phyloP scores from a whole-genome alignment of 2,797 vertebrate species.

The Pterois miles region DNA sequence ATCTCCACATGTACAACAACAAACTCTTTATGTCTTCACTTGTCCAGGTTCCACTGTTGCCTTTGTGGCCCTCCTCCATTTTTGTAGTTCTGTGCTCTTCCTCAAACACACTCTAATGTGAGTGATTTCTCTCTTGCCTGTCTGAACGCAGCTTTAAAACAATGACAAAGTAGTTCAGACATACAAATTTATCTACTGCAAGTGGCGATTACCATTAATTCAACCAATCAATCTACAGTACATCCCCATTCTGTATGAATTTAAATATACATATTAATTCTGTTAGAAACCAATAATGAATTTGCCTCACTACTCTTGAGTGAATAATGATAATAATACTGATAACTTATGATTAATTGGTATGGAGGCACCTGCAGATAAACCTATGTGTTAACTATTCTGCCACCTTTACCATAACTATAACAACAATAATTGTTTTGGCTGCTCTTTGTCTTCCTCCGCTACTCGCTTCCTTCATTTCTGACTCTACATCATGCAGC shows the following conservation, averaged over 20 bases:
- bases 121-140: not conserved
- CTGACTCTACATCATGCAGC: not conserved
- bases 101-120: not conserved
- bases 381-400: not conserved
- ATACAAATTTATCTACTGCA: not conserved
- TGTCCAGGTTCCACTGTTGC: conserved; percentile 10
- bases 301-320: not conserved
- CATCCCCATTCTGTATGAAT: not conserved
- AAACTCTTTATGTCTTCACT: not conserved
- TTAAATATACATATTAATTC: conserved; percentile 7
- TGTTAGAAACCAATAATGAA: conserved; percentile 24
- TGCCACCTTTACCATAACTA: not conserved
- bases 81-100: conserved; percentile 22
- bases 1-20: not conserved
- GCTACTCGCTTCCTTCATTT: not conserved
- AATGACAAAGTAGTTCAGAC: conserved; percentile 2
- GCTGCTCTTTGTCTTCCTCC: conserved; percentile 37
- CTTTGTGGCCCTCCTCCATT: conserved; percentile 22
- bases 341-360: not conserved
- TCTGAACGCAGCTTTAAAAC: conserved; percentile 19
- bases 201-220: not conserved
- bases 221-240: not conserved
- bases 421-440: not conserved
- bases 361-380: not conserved
- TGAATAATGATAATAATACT: not conserved